Conservation (phyloP, 2,797 vertebrate genomes). For the Champsocephalus gunnari region DNA sequence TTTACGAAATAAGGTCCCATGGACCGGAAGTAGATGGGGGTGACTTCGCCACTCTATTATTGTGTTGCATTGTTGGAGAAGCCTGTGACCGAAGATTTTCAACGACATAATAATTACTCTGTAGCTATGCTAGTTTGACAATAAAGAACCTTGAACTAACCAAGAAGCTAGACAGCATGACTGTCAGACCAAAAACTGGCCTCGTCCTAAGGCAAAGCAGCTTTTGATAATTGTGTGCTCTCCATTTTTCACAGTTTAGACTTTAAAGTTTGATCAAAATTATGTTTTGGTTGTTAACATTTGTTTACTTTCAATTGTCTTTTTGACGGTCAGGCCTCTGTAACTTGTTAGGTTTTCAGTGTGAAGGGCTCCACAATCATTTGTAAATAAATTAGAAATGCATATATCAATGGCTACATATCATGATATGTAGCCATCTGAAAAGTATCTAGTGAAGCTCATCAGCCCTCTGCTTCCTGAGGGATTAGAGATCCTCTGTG, state of each 20-base stretch:
- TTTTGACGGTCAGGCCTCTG: background rate
- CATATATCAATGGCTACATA: background rate
- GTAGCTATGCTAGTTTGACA: too few relatives aligned
- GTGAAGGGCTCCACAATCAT: background rate
- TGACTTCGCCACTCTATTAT: too few relatives aligned
- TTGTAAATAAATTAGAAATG: background rate
- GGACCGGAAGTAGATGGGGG: too few relatives aligned
- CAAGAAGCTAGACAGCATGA: conserved; percentile 5
- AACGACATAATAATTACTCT: too few relatives aligned
- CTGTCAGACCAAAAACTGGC: conserved; percentile 22
- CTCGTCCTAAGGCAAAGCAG: background rate
- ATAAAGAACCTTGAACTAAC: too few relatives aligned
- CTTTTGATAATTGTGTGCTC: conserved; percentile 4
- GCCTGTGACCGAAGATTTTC: too few relatives aligned
- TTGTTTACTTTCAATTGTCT: background rate
- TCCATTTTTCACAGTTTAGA: background rate
- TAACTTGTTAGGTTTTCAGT: background rate
- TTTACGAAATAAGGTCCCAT: too few relatives aligned
- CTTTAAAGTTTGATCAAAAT: background rate
- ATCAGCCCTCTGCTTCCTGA: conserved; percentile 47
- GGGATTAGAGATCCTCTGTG: conserved; percentile 47
- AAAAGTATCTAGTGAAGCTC: conserved; percentile 15
- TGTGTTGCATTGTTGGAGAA: too few relatives aligned
- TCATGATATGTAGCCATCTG: conserved; percentile 8
- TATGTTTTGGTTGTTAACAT: background rate